Evolutionary conservation across 30 jellyfish, hydroid and myxozoan genomes (phyloP).

Genomic region (Cassiopea xamachana): DNA sequence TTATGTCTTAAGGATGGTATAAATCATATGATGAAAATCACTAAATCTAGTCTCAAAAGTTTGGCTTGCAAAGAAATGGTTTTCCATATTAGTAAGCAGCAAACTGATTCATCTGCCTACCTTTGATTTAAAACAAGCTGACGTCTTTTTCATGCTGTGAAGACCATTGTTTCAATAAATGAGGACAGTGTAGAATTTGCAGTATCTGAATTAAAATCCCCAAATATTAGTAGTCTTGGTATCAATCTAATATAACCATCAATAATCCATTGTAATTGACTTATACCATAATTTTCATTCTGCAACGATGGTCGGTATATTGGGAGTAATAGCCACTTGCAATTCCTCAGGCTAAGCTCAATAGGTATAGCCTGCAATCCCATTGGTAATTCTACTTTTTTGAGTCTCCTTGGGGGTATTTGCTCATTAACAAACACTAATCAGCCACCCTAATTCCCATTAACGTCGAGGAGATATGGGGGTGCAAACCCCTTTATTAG

Average conservation of each 20-base stretch:
- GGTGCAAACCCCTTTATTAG: too few relatives aligned
- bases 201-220: constrained; percentile 46
- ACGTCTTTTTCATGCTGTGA: constrained; percentile 1
- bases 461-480: too few relatives aligned
- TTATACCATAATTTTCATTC: not conserved
- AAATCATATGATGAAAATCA: not conserved
- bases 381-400: not conserved
- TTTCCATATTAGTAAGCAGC: not conserved
- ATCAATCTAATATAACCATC: not conserved
- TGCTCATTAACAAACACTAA: too few relatives aligned
- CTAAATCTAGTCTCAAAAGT: not conserved
- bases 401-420: not conserved
- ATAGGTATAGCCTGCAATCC: constrained; percentile 23
- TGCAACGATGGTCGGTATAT: constrained; percentile 27
- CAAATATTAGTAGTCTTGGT: constrained; percentile 16
- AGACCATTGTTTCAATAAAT: constrained; percentile 6
- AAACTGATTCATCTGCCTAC: constrained; percentile 17
- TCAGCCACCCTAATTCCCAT: too few relatives aligned
- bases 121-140: constrained; percentile 10
- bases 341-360: constrained; percentile 10
- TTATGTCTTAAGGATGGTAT: not conserved
- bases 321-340: constrained; percentile 22
- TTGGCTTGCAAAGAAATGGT: not conserved
- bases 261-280: not conserved
- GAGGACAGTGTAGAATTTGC: not conserved